phyloP scores from a whole-genome alignment of 2,888 invertebrate genomes.

The Mythimna loreyi region DNA sequence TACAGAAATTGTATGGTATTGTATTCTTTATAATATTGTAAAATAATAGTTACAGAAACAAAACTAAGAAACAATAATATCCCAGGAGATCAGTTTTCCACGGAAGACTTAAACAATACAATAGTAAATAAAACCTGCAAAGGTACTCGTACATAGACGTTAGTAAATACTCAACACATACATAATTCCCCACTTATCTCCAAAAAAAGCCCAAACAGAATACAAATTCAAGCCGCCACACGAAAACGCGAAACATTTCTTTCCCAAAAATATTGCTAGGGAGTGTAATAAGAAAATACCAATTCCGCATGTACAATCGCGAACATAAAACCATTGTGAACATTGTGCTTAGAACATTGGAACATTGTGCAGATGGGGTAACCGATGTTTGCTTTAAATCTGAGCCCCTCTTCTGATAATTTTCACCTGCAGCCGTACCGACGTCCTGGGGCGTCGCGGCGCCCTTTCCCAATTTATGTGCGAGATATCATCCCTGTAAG shows the following conservation, averaged over 20 bases:
- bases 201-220: conserved; percentile 46
- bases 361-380: conserved; percentile 64
- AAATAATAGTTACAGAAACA: background rate
- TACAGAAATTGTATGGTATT: too few relatives aligned
- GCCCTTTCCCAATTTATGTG: conserved; percentile 84
- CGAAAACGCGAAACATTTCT: conserved; percentile 49
- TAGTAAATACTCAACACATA: conserved; percentile 8
- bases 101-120: background rate
- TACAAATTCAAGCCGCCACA: conserved; percentile 42
- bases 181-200: conserved; percentile 51
- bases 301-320: conserved; percentile 63
- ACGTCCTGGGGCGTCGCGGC: conserved; percentile 65
- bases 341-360: conserved; percentile 62
- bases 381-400: conserved; percentile 87
- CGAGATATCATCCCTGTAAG: conserved; percentile 86
- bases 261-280: conserved; percentile 60
- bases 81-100: background rate
- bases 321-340: conserved; percentile 63
- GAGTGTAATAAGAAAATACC: conserved; percentile 65
- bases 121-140: background rate
- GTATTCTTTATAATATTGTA: background rate
- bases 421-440: conserved; percentile 83
- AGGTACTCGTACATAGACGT: background rate
- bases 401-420: conserved; percentile 87
- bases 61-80: too few relatives aligned